Percentiles rank a stretch among this genome's conserved stretches.
Evolutionary conservation across 2,888 invertebrate species (phyloP).

Genomic region (Agrochola circellaris): DNA sequence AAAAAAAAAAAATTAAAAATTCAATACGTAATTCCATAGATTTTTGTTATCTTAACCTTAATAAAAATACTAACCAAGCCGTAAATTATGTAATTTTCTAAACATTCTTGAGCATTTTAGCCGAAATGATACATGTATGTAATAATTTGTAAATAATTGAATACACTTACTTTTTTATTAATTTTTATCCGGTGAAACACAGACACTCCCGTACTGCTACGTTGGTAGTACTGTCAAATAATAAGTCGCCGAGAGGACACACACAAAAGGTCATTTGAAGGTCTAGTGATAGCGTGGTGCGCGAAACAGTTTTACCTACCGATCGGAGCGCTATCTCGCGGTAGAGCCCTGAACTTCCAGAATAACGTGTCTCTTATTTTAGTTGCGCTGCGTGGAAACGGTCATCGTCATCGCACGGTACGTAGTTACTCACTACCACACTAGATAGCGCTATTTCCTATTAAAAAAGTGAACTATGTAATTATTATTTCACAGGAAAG

Average conservation of each 20-base stretch:
- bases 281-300: conserved; percentile 80
- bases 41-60: conserved; percentile 30
- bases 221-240: conserved; percentile 84
- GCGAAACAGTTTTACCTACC: conserved; percentile 57
- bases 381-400: background rate
- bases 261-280: conserved; percentile 89
- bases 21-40: conserved; percentile 2
- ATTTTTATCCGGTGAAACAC: conserved; percentile 73
- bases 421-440: conserved; percentile 14
- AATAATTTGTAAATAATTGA: conserved; percentile 65
- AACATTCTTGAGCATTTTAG: conserved; percentile 42
- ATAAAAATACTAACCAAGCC: conserved; percentile 45
- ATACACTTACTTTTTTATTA: conserved; percentile 71
- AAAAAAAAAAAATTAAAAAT: background rate
- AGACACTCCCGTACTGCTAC: conserved; percentile 85
- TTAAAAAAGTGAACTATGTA: too few species aligned
- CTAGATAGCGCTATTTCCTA: conserved; percentile 33
- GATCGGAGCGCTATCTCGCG: conserved; percentile 54
- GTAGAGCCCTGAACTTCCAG: background rate
- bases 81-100: conserved; percentile 41
- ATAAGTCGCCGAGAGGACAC: conserved; percentile 81
- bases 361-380: background rate
- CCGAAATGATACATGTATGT: background rate
- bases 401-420: background rate
- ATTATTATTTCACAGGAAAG: too few species aligned